Percentiles rank a stretch among this genome's conserved stretches.
Conservation (phyloP, 2,113 vertebrate genomes). For the Phodopus roborovskii region DNA sequence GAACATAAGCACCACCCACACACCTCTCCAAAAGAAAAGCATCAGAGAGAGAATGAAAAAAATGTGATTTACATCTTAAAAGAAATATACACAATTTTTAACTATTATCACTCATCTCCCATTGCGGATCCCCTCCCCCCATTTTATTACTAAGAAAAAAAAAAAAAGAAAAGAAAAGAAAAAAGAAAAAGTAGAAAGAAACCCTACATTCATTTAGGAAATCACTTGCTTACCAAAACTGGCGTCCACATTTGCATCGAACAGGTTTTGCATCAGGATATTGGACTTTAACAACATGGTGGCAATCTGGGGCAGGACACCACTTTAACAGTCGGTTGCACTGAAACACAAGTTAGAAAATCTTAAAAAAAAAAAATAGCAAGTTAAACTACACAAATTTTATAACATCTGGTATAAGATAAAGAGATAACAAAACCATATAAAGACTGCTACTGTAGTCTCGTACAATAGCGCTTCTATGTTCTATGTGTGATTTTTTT, state of each 20-base stretch:
- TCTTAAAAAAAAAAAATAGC: background rate
- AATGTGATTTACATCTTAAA: conserved; percentile 24
- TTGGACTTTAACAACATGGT: conserved; percentile 99
- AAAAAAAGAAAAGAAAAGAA: too few species aligned
- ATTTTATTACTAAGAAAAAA: conserved; percentile 52
- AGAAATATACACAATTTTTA: conserved; percentile 29
- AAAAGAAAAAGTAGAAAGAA: conserved; percentile 46
- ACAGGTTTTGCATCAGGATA: conserved; percentile 99
- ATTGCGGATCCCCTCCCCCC: background rate
- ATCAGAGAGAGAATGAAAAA: background rate
- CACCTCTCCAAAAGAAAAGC: background rate
- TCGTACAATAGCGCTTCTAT: background rate
- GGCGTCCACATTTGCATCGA: conserved; percentile 98
- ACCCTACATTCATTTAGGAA: background rate
- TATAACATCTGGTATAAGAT: background rate
- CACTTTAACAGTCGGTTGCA: conserved; percentile 99
- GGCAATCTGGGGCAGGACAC: conserved; percentile 99
- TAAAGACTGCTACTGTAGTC: background rate
- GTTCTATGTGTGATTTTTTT: too few species aligned
- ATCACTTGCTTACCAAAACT: conserved; percentile 94
- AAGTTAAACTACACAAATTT: conserved; percentile 38
- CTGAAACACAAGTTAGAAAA: conserved; percentile 85
- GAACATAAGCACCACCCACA: background rate
- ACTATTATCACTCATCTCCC: background rate
- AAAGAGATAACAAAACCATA: background rate